Percentiles rank a stretch among this genome's conserved stretches.
Evolutionary conservation across 2,113 vertebrate genomes (phyloP).

Genomic region (Pachycephala philippinensis): DNA sequence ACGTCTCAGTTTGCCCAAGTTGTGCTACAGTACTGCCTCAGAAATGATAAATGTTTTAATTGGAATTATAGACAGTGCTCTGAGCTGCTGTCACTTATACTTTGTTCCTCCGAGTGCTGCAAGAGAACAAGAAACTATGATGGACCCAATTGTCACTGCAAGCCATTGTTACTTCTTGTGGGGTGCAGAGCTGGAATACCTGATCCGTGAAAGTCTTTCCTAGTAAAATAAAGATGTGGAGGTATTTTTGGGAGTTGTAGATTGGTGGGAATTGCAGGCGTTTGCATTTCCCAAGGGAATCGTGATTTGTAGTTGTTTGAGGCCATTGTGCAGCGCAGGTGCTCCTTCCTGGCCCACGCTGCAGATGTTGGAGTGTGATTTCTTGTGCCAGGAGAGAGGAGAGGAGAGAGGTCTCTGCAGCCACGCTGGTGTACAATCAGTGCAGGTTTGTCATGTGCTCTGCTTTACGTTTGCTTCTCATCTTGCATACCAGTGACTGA

Average conservation of each 20-base stretch:
- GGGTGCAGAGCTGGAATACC: background rate
- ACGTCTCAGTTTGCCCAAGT: background rate
- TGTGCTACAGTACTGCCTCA: background rate
- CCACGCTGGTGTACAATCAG: background rate
- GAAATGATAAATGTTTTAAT: background rate
- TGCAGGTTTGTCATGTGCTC: slow-evolving; percentile 15
- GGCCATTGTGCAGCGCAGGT: background rate
- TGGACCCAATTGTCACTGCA: background rate
- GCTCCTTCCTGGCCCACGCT: accelerated
- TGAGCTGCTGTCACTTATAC: background rate
- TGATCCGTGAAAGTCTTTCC: accelerated
- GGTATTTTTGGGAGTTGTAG: background rate
- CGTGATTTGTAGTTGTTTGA: accelerated
- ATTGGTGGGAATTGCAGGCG: accelerated
- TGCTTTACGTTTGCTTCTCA: background rate
- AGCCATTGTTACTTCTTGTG: background rate
- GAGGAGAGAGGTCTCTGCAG: background rate
- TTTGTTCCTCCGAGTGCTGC: background rate
- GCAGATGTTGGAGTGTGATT: background rate
- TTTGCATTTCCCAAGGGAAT: accelerated
- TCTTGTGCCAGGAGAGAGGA: background rate
- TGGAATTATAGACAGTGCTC: background rate
- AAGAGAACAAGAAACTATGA: background rate
- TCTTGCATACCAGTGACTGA: background rate
- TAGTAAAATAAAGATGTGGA: background rate